Conservation (phyloP, 2,113 vertebrate genomes). For the Xiphophorus couchianus region DNA sequence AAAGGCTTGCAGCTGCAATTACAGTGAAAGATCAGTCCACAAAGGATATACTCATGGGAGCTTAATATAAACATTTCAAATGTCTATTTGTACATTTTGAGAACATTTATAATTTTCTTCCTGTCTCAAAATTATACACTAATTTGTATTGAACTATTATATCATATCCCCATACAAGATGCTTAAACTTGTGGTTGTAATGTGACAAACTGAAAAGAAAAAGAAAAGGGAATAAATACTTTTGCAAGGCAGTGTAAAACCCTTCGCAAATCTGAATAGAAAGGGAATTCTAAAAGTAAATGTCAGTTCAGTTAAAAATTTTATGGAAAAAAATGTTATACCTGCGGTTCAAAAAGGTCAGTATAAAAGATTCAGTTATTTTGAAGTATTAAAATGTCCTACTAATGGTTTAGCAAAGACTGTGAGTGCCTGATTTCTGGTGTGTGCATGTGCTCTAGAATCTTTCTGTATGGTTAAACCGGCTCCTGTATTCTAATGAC, state of each 20-base stretch:
- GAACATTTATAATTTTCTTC: no score
- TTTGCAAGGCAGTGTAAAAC: slow-evolving; percentile 1
- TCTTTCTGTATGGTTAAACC: background rate
- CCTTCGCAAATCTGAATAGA: slow-evolving; percentile 12
- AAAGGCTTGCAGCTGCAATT: background rate
- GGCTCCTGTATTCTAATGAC: slow-evolving; percentile 2
- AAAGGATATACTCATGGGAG: background rate
- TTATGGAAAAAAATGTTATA: slow-evolving; percentile 15
- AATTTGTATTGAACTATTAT: background rate
- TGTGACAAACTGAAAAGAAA: no score
- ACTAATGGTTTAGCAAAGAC: background rate
- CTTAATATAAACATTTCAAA: background rate
- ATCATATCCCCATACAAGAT: no score
- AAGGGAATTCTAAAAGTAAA: slow-evolving; percentile 14
- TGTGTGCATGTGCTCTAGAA: background rate
- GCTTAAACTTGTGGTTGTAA: no score
- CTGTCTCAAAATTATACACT: background rate
- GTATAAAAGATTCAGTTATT: slow-evolving; percentile 12
- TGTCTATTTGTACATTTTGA: background rate
- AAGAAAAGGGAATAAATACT: no score
- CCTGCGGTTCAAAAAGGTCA: slow-evolving; percentile 26
- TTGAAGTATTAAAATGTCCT: slow-evolving; percentile 10
- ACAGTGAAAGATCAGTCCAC: background rate
- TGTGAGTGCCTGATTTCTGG: background rate
- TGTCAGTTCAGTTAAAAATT: slow-evolving; percentile 7